Percentiles rank a stretch among this genome's conserved stretches.
Conservation (phyloP, 2,797 vertebrate species). For the Girardinus metallicus region DNA sequence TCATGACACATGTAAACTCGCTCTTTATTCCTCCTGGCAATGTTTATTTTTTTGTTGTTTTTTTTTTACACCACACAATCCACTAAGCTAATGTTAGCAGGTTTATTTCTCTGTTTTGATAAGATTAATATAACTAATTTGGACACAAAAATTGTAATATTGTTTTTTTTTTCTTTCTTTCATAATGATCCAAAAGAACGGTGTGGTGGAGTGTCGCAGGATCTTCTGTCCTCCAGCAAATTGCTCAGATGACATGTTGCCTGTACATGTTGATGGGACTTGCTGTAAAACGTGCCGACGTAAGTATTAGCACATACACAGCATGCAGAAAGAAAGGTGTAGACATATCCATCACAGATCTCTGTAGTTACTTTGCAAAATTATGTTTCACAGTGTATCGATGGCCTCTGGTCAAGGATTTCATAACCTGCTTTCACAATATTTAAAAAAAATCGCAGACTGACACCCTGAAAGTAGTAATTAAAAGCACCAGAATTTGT, state of each 20-base stretch:
- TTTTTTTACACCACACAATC: not conserved
- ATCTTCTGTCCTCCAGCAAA: constrained; percentile 88
- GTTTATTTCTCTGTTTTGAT: not conserved
- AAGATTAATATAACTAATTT: not conserved
- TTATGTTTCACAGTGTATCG: not conserved
- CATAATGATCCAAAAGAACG: constrained; percentile 74
- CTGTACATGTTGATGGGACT: constrained; percentile 84
- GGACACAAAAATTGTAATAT: not conserved
- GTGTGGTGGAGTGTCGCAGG: constrained; percentile 88
- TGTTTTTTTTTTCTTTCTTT: not conserved
- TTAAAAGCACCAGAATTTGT: not conserved
- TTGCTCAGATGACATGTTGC: constrained; percentile 87
- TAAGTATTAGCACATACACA: constrained; percentile 74
- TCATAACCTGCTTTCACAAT: not conserved
- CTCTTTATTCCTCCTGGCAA: not conserved
- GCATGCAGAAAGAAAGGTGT: not conserved
- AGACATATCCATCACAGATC: not conserved
- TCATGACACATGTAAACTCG: constrained; percentile 59
- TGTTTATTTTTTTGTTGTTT: not conserved
- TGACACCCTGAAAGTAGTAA: not conserved
- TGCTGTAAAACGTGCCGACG: constrained; percentile 93
- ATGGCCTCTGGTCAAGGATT: not conserved
- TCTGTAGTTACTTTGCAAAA: not conserved
- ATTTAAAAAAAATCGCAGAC: not conserved
- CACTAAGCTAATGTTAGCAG: not conserved